Conservation (phyloP, 2,797 vertebrate species). For the Philypnodon macrostomus region DNA sequence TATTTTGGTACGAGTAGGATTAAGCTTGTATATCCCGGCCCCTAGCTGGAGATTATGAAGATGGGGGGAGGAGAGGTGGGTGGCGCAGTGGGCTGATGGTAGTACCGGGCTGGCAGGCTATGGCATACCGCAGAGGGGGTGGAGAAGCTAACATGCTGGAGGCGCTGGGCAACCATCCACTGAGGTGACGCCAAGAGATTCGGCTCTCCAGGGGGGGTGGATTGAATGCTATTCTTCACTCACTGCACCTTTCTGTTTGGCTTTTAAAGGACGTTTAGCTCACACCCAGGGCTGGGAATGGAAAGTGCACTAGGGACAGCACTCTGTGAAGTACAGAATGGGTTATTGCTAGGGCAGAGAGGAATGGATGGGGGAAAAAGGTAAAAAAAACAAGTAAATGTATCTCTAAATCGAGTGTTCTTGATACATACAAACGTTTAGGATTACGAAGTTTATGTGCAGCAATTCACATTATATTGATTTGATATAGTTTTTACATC, state of each 20-base stretch:
- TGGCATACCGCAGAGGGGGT: slow-evolving; percentile 4
- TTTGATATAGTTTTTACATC: too few relatives aligned
- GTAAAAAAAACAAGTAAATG: too few relatives aligned
- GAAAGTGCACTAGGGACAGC: not conserved
- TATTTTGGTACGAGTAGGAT: slow-evolving; percentile 68
- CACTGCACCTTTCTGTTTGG: slow-evolving; percentile 20
- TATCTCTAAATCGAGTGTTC: too few relatives aligned
- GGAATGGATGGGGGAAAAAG: too few relatives aligned
- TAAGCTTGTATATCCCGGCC: slow-evolving; percentile 66
- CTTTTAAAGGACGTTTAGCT: slow-evolving; percentile 39
- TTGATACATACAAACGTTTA: too few relatives aligned
- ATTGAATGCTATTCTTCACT: slow-evolving; percentile 33
- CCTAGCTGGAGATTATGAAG: slow-evolving; percentile 61
- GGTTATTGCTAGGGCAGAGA: not conserved
- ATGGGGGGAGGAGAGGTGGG: slow-evolving; percentile 48
- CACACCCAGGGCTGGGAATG: slow-evolving; percentile 15
- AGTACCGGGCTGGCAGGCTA: slow-evolving; percentile 11
- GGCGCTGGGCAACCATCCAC: slow-evolving; percentile 18
- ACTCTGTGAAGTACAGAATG: not conserved
- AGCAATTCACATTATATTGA: too few relatives aligned
- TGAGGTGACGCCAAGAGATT: slow-evolving; percentile 17
- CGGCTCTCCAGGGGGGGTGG: slow-evolving; percentile 29
- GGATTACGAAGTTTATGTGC: too few relatives aligned
- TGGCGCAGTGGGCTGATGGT: too few relatives aligned
- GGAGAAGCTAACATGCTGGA: slow-evolving; percentile 2